Evolutionary conservation across 1,140 invertebrate genomes (phyloP).

Genomic region (Drosophila nikananu): DNA sequence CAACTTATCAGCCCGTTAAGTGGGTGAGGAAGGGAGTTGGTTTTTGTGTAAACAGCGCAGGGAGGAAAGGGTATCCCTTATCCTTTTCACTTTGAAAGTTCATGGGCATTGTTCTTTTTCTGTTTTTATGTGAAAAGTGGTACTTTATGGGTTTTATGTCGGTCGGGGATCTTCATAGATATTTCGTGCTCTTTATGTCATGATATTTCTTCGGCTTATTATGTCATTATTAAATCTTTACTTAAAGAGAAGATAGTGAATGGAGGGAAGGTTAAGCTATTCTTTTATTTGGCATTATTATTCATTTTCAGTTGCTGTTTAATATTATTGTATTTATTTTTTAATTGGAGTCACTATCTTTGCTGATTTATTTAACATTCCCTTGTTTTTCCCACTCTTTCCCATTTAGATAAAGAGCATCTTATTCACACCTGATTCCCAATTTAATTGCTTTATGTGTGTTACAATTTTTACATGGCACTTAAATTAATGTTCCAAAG

Average conservation of each 20-base stretch:
- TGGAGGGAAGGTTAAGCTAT: background rate
- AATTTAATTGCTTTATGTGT: background rate
- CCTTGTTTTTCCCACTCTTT: background rate
- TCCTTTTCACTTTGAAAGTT: constrained; percentile 11
- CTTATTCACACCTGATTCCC: background rate
- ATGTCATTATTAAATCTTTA: background rate
- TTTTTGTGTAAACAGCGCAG: background rate
- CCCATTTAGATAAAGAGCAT: background rate
- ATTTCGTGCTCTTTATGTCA: background rate
- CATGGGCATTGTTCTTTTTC: background rate
- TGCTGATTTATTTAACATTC: background rate
- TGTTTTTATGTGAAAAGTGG: constrained; percentile 5
- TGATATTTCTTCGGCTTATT: background rate
- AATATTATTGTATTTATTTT: background rate
- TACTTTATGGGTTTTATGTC: background rate
- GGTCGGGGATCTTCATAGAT: background rate
- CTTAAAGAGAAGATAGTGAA: background rate
- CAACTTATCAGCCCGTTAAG: constrained; percentile 44
- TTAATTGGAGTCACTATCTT: background rate
- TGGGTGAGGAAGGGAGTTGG: background rate
- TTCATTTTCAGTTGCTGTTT: background rate
- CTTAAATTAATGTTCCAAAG: background rate
- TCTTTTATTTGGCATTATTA: background rate
- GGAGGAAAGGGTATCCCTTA: constrained; percentile 1
- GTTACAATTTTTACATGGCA: background rate